These are phyloP conservation scores for Synergus umbraculus DNA, from an alignment of 2,888 invertebrate species.

Conservation along the genomic window DNA sequence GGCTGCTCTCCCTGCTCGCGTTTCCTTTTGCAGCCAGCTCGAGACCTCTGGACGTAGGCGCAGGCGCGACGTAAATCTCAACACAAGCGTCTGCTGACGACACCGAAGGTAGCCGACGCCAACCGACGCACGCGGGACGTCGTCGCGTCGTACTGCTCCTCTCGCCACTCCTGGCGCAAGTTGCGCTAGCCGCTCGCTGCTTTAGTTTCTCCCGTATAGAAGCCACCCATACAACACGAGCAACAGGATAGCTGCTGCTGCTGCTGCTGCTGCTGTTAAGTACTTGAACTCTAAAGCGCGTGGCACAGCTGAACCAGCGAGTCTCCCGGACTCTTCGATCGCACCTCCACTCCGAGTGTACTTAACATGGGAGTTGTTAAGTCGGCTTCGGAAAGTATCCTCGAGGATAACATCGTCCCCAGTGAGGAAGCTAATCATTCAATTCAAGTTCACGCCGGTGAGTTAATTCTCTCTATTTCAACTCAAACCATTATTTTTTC, in stretches of 20 bases:
- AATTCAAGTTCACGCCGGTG: constrained; percentile 70
- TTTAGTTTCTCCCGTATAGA: background rate
- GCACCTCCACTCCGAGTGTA: too few relatives aligned
- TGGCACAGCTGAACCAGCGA: background rate
- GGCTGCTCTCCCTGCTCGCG: background rate
- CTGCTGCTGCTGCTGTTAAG: constrained; percentile 34
- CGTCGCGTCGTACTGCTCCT: constrained; percentile 5
- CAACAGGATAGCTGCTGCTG: constrained; percentile 42
- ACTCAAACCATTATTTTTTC: background rate
- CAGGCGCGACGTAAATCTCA: constrained; percentile 64
- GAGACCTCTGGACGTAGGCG: constrained; percentile 55
- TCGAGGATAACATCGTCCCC: constrained; percentile 70
- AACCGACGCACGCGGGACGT: constrained; percentile 55
- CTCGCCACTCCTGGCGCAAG: background rate
- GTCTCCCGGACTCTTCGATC: constrained; percentile 15
- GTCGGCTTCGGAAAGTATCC: constrained; percentile 69
- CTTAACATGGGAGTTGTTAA: constrained; percentile 72
- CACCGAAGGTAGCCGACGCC: constrained; percentile 52
- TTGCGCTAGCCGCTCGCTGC: background rate
- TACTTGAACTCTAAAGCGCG: constrained; percentile 45
- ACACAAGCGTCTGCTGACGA: constrained; percentile 51
- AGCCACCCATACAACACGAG: constrained; percentile 35
- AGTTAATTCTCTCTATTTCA: constrained; percentile 51
- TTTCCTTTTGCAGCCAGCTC: constrained; percentile 31
- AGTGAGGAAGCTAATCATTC: constrained; percentile 74